phyloP scores from a whole-genome alignment of 2,113 vertebrate genomes.

The Notothenia rossii region DNA sequence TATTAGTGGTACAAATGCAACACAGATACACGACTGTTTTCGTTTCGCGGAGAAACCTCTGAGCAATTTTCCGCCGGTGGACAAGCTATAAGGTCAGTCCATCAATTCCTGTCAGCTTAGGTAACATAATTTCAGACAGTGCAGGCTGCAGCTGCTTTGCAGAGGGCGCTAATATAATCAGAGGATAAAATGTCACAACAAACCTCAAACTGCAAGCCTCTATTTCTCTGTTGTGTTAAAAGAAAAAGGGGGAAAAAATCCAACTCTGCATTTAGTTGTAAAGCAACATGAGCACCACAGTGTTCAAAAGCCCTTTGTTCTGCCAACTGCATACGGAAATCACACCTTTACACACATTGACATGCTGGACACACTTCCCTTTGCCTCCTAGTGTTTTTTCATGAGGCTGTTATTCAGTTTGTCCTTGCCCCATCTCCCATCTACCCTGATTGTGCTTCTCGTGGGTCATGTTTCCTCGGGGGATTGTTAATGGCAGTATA shows the following conservation, averaged over 20 bases:
- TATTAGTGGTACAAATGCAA: constrained; percentile 28
- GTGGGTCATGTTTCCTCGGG: constrained; percentile 73
- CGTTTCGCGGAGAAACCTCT: constrained; percentile 26
- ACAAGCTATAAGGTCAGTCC: constrained; percentile 69
- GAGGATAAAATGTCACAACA: constrained; percentile 74
- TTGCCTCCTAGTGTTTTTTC: constrained; percentile 57
- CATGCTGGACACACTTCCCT: constrained; percentile 23
- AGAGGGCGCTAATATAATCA: constrained; percentile 69
- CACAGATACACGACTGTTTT: constrained; percentile 9
- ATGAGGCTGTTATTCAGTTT: constrained; percentile 74
- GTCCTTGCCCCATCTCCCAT: constrained; percentile 39
- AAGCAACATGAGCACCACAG: constrained; percentile 25
- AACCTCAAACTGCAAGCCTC: constrained; percentile 45
- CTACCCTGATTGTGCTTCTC: constrained; percentile 61
- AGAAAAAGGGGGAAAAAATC: not conserved
- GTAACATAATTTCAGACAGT: constrained; percentile 65
- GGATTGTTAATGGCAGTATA: constrained; percentile 75
- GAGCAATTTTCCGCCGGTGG: constrained; percentile 42
- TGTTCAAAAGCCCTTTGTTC: not conserved
- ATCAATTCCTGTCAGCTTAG: constrained; percentile 76
- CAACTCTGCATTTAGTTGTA: constrained; percentile 17
- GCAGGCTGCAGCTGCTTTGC: constrained; percentile 46
- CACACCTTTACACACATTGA: not conserved
- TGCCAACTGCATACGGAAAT: not conserved
- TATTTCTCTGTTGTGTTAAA: constrained; percentile 6